Conservation (phyloP, 2,888 invertebrate genomes). For the Diplazon laetatorius region DNA sequence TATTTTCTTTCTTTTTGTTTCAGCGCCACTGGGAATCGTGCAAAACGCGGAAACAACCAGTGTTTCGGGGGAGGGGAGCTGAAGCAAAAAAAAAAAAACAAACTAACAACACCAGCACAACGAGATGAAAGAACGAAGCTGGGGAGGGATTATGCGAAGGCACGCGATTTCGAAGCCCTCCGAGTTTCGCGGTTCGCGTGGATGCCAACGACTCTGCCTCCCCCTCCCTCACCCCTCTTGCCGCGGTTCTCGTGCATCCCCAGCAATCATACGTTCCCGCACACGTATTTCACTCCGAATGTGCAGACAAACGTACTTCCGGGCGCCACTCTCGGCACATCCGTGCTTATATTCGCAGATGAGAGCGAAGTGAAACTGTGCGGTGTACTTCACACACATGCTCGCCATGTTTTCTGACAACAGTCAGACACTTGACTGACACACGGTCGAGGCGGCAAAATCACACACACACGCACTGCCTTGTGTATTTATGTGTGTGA, state of each 20-base stretch:
- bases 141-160: slow-evolving; percentile 29
- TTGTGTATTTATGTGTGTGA: too few relatives aligned
- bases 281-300: background rate
- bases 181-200: background rate
- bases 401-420: slow-evolving; percentile 18
- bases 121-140: slow-evolving; percentile 22
- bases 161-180: slow-evolving; percentile 47
- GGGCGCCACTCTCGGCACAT: slow-evolving; percentile 21
- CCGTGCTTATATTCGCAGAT: background rate
- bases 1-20: background rate
- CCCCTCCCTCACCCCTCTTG: too few relatives aligned
- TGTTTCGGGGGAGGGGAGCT: slow-evolving; percentile 26
- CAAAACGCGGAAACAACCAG: slow-evolving; percentile 14
- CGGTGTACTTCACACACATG: slow-evolving; percentile 34
- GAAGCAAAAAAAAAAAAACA: too few relatives aligned
- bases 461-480: background rate
- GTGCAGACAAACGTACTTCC: slow-evolving; percentile 16
- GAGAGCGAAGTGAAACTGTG: background rate
- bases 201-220: too few relatives aligned
- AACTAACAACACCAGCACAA: slow-evolving; percentile 20
- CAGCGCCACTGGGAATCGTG: background rate
- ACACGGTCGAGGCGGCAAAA: background rate
- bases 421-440: background rate
- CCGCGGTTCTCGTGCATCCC: background rate
- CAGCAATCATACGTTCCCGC: slow-evolving; percentile 2